Evolutionary conservation across 2,888 invertebrate species (phyloP), one percentile per base, ranked within the genome.

Genomic region (Eutolmus rufibarbis): DNA sequence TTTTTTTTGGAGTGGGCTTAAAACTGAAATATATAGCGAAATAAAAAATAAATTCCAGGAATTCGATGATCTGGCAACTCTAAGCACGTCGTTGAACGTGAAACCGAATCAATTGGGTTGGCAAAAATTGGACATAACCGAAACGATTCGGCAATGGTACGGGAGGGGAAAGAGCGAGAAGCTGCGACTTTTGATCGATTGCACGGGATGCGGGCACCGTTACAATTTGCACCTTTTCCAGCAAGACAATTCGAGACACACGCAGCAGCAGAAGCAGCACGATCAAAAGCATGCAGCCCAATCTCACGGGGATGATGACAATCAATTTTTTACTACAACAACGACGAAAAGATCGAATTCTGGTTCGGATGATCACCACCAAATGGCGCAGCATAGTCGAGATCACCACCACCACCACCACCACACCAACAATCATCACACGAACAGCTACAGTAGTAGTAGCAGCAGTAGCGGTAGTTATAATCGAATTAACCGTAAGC

Each of bases 41-140:
- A 46, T 5, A 56, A 19, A 56, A 19, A 56, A 56, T 16, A 19
- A 56, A 56, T 85, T 86, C 14, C 78, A 77, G 74, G 57, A 85
- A 19, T 94, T 95, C 89, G 94, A 94, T 90, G 93, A 94, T 89
- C 92, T 94, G 86, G 94, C 95, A 86, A 93, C 94, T 91, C 91
- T 95, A 91, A 92, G 94, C 89, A 93, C 94, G 74, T 94, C 94
- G 9, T 92, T 93, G 88, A 91, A 93, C 82, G 93, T 96, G 90
- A 94, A 95, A 91, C 94, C 95, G 87, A 94, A 95, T 81, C 84
- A 84, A 66, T 94, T 96, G 89, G 97, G 97, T 81, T 98, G 98
- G 98, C 96, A 97, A 92, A 96, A 97, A 90, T 94, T 98, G 90
- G 97, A 98, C 93, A 94, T 98, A 90, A 97, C 97, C 89, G 93